phyloP scores from a whole-genome alignment of 92 coral and sea anemone genomes.

The Epizoanthus illoricatus region DNA sequence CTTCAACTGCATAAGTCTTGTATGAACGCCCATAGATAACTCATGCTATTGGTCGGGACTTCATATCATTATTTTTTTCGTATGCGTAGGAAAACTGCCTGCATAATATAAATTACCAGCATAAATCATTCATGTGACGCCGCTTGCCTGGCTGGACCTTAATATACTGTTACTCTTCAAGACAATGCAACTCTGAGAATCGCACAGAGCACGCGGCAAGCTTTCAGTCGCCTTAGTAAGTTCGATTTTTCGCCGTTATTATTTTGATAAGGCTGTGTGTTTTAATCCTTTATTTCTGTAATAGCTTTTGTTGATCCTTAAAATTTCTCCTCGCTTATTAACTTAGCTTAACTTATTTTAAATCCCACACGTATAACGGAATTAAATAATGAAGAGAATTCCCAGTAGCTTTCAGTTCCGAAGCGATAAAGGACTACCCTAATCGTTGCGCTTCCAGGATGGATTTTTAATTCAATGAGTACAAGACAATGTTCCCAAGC shows the following conservation, averaged over 20 bases:
- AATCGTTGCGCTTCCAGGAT: no score
- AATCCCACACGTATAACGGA: constrained; percentile 14
- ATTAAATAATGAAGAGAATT: constrained; percentile 6
- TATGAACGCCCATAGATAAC: not conserved
- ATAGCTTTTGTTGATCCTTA: not conserved
- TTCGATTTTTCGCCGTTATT: not conserved
- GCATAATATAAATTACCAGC: constrained; percentile 26
- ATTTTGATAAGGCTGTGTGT: not conserved
- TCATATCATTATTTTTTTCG: constrained; percentile 2
- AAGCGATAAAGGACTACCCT: constrained; percentile 5
- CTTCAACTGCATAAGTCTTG: not conserved
- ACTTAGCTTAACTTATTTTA: constrained; percentile 5
- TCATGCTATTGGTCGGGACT: constrained; percentile 10
- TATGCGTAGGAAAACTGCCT: constrained; percentile 4
- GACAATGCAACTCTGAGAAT: constrained; percentile 12
- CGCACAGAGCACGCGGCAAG: not conserved
- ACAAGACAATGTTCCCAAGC: no score
- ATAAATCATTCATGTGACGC: constrained; percentile 35
- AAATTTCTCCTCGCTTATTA: not conserved
- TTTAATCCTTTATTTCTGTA: constrained; percentile 3
- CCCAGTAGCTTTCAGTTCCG: constrained; percentile 19
- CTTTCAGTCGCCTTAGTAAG: not conserved
- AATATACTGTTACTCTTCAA: constrained; percentile 7
- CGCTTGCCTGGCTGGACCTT: constrained; percentile 7
- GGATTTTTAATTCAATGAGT: no score